Evolutionary conservation across 2,888 invertebrate genomes (phyloP).

Genomic region (Graphium colonna): DNA sequence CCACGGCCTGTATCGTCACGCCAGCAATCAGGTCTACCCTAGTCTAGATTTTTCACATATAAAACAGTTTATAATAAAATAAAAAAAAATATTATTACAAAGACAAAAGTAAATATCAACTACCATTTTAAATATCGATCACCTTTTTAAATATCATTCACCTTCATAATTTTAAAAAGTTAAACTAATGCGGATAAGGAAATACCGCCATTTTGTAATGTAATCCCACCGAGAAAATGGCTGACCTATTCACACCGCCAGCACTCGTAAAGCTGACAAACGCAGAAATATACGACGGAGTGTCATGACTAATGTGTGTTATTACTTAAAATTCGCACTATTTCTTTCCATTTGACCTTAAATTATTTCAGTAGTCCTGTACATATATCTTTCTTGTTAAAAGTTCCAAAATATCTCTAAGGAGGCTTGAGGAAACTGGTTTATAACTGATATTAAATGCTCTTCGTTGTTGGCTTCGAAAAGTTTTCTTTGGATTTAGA

Average conservation of each 20-base stretch:
- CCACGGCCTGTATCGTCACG: too few relatives aligned
- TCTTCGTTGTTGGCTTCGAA: neutral
- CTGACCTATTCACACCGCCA: neutral
- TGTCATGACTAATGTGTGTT: neutral
- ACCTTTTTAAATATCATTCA: too few relatives aligned
- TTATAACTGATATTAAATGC: neutral
- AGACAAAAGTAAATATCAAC: too few relatives aligned
- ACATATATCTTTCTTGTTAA: neutral
- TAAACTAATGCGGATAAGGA: too few relatives aligned
- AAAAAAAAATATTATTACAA: too few relatives aligned
- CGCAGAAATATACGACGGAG: slow-evolving; percentile 1
- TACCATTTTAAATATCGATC: too few relatives aligned
- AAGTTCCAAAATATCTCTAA: neutral
- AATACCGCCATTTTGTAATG: neutral
- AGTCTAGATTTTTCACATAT: too few relatives aligned
- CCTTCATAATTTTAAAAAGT: too few relatives aligned
- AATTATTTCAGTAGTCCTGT: neutral
- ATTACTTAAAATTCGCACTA: neutral
- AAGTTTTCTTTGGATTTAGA: neutral
- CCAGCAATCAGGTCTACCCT: too few relatives aligned
- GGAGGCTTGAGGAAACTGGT: neutral
- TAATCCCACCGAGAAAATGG: neutral
- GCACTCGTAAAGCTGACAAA: slow-evolving; percentile 8
- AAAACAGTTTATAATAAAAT: too few relatives aligned
- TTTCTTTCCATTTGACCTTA: neutral